phyloP scores from a whole-genome alignment of 2,888 invertebrate species.

The Polyommatus icarus region DNA sequence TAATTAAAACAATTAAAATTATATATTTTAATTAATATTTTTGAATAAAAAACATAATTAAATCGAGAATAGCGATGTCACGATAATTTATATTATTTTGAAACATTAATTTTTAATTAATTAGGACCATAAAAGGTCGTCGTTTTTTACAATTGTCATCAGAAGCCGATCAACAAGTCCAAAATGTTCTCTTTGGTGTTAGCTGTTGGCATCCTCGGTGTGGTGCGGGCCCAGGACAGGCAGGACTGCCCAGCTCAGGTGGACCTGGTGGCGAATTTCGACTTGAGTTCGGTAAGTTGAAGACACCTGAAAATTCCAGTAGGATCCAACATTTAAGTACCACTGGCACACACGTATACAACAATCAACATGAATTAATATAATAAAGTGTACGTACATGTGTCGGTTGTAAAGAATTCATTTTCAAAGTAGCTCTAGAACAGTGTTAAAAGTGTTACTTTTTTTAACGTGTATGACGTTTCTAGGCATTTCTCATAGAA shows the following conservation, averaged over 20 bases:
- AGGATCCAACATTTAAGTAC: neutral
- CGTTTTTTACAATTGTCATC: neutral
- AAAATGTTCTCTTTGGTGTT: neutral
- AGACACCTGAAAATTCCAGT: neutral
- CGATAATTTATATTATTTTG: neutral
- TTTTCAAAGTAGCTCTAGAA: too few species aligned
- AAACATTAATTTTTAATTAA: slow-evolving; percentile 9
- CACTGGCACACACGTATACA: too few species aligned
- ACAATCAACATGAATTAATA: too few species aligned
- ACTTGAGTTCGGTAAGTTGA: neutral
- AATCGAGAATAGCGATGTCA: slow-evolving; percentile 4
- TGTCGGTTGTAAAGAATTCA: too few species aligned
- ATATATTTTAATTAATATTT: neutral
- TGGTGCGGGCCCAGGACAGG: neutral
- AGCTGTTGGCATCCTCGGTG: neutral
- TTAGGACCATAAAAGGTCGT: neutral
- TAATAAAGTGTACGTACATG: too few species aligned
- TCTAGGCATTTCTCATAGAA: too few species aligned
- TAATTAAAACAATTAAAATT: neutral
- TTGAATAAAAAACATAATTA: neutral
- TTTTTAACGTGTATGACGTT: too few species aligned
- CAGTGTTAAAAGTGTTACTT: too few species aligned
- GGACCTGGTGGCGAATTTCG: neutral
- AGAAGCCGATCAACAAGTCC: neutral
- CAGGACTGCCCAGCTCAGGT: neutral